phyloP scores from a whole-genome alignment of 2,797 vertebrate species.

The Falco berigora region DNA sequence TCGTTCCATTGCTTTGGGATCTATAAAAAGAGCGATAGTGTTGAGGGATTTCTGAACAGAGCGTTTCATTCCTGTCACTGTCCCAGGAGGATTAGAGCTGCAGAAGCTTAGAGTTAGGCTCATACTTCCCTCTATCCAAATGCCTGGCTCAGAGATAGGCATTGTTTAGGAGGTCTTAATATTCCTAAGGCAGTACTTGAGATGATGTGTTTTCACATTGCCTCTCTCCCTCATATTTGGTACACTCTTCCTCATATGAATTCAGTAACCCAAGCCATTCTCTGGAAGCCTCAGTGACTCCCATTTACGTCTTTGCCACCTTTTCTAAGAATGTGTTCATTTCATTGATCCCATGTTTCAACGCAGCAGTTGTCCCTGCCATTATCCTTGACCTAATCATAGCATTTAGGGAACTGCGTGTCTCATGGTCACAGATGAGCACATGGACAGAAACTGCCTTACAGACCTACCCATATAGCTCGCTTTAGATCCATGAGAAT shows the following conservation, averaged over 20 bases:
- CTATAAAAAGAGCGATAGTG: background rate
- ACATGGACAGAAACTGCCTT: slow-evolving; percentile 26
- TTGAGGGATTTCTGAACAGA: background rate
- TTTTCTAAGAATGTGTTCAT: slow-evolving; percentile 35
- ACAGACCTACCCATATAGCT: background rate
- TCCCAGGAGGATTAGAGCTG: slow-evolving; percentile 15
- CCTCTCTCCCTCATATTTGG: background rate
- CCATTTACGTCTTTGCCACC: slow-evolving; percentile 47
- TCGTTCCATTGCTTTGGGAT: background rate
- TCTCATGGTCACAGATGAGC: slow-evolving; percentile 35
- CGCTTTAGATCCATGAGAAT: slow-evolving; percentile 32
- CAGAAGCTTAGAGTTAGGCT: background rate
- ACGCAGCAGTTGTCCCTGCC: slow-evolving; percentile 62
- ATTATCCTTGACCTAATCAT: slow-evolving; percentile 67
- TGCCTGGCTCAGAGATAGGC: background rate
- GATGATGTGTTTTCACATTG: background rate
- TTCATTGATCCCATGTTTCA: slow-evolving; percentile 41
- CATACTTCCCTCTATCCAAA: background rate
- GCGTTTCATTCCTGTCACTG: background rate
- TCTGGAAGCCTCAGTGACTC: slow-evolving; percentile 3
- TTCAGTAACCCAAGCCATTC: slow-evolving; percentile 20
- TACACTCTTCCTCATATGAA: background rate
- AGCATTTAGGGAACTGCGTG: background rate
- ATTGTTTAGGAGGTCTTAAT: background rate
- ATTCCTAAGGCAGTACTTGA: background rate